Base-by-base conservation (phyloP, 2,113 vertebrate genomes). In the Nerophis ophidion region DNA sequence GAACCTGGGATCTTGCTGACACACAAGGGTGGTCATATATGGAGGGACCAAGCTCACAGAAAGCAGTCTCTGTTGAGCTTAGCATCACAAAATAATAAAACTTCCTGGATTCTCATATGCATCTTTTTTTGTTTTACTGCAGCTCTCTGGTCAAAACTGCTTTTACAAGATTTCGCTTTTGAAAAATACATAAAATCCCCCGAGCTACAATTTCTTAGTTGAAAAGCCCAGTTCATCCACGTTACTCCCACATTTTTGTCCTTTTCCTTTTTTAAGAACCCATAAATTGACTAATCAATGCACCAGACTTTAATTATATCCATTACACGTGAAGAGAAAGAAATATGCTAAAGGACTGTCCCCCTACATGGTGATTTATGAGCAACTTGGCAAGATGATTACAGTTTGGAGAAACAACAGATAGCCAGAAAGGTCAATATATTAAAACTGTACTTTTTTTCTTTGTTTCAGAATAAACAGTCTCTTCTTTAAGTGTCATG, bases 1-100 rank as follows among this genome's bases (percentile, higher is more conserved):
- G 71, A 57, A 64, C 65, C 75, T 85, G 84, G 82, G 82, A 82
- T 79, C 63, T 63, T 3, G 2, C 56, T 65, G 79, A 83, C 86
- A 82, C 76, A 74, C 17, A 53, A 53, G 9, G 66, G 55, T 61
- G 75, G 68, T 76, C 75, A 76, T 51, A 12, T 59, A 36, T n/a
- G 48, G 64, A 35, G 38, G 16, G 15, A 44, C 46, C 60, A 11
- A 8, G 51, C 34, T 49, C 53, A 6, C 35, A 16, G 5, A 36
- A n/a, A 10, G 36, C 2, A 9, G 7, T 40, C 52, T 38, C 14
- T 38, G 52, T 10, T 51, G 26, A 33, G 19, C n/a, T 66, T 53
- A 11, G 60, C 7, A 12, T 60, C 55, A 55, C 48, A 14, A 48
- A 53, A 62, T 45, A 38, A 73, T 49, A 55, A 55, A 71, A 70